These are phyloP conservation scores for Dryobotodes eremita DNA, from an alignment of 2,888 invertebrate genomes.

Conservation along the genomic window DNA sequence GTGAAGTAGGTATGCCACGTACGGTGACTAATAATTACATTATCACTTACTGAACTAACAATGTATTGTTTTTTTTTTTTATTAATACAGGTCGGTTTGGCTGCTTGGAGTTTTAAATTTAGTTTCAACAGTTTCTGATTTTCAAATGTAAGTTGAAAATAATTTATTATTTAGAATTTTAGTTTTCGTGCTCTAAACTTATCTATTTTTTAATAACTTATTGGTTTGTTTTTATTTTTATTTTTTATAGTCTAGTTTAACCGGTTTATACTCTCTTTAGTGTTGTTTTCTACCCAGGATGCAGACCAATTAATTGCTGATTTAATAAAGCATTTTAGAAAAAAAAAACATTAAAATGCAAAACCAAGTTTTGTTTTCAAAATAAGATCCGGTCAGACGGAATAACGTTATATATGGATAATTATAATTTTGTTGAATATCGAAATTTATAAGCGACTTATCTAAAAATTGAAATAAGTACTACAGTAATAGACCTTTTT, in stretches of 20 bases:
- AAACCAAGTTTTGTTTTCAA: neutral
- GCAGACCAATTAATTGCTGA: neutral
- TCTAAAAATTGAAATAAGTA: neutral
- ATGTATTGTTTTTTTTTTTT: constrained; percentile 17
- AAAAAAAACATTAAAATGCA: neutral
- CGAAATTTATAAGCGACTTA: neutral
- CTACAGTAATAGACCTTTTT: too few relatives aligned
- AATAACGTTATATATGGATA: neutral
- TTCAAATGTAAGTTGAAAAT: neutral
- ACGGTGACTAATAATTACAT: constrained; percentile 55
- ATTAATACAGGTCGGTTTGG: neutral
- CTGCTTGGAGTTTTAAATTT: neutral
- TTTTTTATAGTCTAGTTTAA: neutral
- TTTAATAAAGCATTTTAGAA: neutral
- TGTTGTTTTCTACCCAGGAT: neutral
- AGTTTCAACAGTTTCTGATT: neutral
- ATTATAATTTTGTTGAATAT: too few relatives aligned
- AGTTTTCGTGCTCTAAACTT: neutral
- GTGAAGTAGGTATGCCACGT: constrained; percentile 19
- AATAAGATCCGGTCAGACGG: neutral
- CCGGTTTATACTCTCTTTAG: neutral
- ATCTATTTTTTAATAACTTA: neutral
- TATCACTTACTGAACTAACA: constrained; percentile 46
- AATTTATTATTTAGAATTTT: neutral
- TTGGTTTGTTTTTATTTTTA: neutral